phyloP scores from a whole-genome alignment of 2,113 vertebrate species.

The Myrmophylax atrothorax region DNA sequence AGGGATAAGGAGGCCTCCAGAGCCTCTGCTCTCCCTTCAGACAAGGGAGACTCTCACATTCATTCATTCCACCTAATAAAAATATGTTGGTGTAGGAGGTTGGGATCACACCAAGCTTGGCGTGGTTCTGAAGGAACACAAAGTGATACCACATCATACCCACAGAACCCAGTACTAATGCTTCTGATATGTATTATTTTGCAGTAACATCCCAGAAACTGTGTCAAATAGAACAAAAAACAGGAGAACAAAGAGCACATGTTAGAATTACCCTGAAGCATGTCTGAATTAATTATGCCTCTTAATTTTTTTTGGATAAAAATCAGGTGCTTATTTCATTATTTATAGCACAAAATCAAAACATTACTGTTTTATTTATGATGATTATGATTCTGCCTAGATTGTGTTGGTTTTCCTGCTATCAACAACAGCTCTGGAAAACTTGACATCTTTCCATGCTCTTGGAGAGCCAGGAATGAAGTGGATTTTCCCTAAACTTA shows the following conservation, averaged over 20 bases:
- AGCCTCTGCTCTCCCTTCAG: not conserved
- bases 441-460: not conserved
- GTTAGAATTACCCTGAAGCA: slow-evolving; percentile 23
- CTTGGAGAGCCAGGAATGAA: not conserved
- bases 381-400: not conserved
- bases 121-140: not conserved
- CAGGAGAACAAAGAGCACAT: not conserved
- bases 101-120: not conserved
- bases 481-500: not conserved
- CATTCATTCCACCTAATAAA: not conserved
- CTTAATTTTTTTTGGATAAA: slow-evolving; percentile 50
- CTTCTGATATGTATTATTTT: not conserved
- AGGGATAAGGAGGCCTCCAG: fast-evolving
- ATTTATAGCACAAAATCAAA: slow-evolving; percentile 55
- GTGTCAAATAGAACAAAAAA: not conserved
- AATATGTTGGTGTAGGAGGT: not conserved
- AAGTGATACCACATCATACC: fast-evolving
- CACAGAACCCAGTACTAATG: fast-evolving
- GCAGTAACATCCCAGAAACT: not conserved
- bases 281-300: slow-evolving; percentile 49
- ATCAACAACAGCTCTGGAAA: not conserved
- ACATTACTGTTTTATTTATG: slow-evolving; percentile 39
- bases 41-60: not conserved
- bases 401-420: slow-evolving; percentile 19
- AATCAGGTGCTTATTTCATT: slow-evolving; percentile 42